phyloP scores from a whole-genome alignment of 2,888 invertebrate genomes.

The Caenorhabditis imperialis region DNA sequence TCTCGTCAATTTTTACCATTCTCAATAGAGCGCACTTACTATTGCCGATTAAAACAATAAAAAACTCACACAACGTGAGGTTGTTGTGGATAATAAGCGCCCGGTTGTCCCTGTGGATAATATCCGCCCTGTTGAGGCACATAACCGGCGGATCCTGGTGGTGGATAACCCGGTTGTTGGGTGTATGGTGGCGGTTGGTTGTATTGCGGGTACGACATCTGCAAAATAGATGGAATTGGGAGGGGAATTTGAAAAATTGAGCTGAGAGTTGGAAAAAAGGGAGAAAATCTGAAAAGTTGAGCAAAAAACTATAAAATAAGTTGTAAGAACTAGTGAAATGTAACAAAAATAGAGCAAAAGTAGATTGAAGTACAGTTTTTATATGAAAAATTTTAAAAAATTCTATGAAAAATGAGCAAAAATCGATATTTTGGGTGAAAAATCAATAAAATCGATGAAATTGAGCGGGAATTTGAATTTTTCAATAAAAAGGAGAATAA shows the following conservation, averaged over 20 bases:
- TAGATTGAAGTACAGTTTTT: no score
- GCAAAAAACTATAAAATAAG: no score
- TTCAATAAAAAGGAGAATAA: no score
- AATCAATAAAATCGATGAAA: no score
- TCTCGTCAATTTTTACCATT: no score
- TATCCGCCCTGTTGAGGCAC: slow-evolving; percentile 47
- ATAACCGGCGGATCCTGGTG: slow-evolving; percentile 54
- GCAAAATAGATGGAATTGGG: background rate
- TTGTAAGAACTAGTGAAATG: no score
- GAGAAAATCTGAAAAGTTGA: background rate
- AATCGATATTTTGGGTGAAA: no score
- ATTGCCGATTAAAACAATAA: background rate
- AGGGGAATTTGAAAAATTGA: slow-evolving; percentile 2
- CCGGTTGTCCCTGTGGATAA: slow-evolving; percentile 47
- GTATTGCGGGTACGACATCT: slow-evolving; percentile 55
- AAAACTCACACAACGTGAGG: slow-evolving; percentile 48
- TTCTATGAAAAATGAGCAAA: no score
- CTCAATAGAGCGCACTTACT: no score
- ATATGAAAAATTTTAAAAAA: no score
- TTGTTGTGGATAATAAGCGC: slow-evolving; percentile 44
- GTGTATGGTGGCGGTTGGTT: slow-evolving; percentile 55
- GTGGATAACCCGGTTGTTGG: slow-evolving; percentile 56
- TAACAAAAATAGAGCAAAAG: no score
- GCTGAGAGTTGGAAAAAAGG: background rate
- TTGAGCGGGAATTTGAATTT: no score